A percentile compares a stretch with the other conserved stretches of the same genome.
phyloP scores from a whole-genome alignment of 2,888 invertebrate species.

The Chymomyza procnemis region DNA sequence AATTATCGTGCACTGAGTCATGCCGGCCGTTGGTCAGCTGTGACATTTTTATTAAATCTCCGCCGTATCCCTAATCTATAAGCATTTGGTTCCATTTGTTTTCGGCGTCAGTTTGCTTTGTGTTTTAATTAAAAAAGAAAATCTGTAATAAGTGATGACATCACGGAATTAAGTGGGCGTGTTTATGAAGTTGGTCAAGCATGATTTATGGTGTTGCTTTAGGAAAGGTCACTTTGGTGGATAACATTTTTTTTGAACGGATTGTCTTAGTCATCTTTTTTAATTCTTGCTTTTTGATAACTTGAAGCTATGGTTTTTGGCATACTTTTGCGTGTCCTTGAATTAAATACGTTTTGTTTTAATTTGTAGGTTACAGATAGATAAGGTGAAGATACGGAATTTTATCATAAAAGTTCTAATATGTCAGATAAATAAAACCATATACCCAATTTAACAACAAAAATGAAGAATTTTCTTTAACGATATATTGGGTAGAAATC shows the following conservation, averaged over 20 bases:
- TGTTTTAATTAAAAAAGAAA: slow-evolving; percentile 17
- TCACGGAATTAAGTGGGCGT: neutral
- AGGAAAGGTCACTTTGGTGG: neutral
- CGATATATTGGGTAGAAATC: too few relatives aligned
- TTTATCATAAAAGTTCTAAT: too few relatives aligned
- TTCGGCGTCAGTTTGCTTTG: slow-evolving; percentile 7
- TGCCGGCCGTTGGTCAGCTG: slow-evolving; percentile 7
- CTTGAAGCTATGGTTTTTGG: too few relatives aligned
- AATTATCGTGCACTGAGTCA: slow-evolving; percentile 15
- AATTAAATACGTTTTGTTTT: too few relatives aligned
- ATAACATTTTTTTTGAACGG: neutral
- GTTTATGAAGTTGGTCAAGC: neutral
- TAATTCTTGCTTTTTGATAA: neutral
- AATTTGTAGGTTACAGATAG: too few relatives aligned
- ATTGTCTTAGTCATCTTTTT: neutral
- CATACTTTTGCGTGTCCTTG: too few relatives aligned
- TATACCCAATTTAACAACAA: too few relatives aligned
- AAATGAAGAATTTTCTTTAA: too few relatives aligned
- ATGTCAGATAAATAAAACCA: too few relatives aligned
- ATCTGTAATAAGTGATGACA: neutral
- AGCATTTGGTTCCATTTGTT: slow-evolving; percentile 4
- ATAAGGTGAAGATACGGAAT: too few relatives aligned
- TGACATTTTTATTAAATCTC: slow-evolving; percentile 26
- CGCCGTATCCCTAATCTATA: neutral
- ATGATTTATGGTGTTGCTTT: neutral